Conservation (phyloP, 2,888 invertebrate species). For the Amblyteles armatorius region DNA sequence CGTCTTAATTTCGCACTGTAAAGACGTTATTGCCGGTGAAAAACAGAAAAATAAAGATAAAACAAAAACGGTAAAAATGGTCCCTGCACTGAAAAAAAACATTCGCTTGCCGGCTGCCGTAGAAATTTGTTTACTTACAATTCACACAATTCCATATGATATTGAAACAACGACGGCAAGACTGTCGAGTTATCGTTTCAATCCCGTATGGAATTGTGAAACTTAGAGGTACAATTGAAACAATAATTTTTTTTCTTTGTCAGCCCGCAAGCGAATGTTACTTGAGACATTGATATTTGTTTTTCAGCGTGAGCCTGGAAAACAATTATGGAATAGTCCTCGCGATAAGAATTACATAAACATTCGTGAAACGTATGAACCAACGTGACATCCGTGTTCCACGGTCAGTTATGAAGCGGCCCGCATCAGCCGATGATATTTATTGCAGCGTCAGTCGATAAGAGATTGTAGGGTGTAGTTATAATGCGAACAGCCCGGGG, state of each 20-base stretch:
- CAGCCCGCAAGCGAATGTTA: too few species aligned
- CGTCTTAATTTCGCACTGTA: not conserved
- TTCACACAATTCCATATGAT: too few species aligned
- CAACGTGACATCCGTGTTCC: not conserved
- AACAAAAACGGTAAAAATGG: not conserved
- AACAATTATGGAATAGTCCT: too few species aligned
- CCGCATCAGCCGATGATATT: not conserved
- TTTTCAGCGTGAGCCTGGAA: too few species aligned
- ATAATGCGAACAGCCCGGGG: constrained; percentile 16
- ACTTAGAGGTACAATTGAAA: too few species aligned
- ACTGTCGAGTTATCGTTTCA: too few species aligned
- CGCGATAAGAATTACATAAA: not conserved
- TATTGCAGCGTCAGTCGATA: constrained; percentile 5
- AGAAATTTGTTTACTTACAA: too few species aligned
- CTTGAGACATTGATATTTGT: too few species aligned
- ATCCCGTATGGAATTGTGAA: too few species aligned
- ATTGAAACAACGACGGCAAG: too few species aligned
- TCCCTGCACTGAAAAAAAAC: not conserved
- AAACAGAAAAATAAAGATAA: not conserved
- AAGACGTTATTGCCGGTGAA: not conserved
- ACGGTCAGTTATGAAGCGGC: not conserved
- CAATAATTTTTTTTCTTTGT: too few species aligned
- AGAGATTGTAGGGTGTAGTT: not conserved
- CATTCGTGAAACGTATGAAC: not conserved
- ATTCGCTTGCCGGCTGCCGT: too few species aligned